Conservation (phyloP, 1,140 invertebrate genomes). For the Caenorhabditis latens region DNA sequence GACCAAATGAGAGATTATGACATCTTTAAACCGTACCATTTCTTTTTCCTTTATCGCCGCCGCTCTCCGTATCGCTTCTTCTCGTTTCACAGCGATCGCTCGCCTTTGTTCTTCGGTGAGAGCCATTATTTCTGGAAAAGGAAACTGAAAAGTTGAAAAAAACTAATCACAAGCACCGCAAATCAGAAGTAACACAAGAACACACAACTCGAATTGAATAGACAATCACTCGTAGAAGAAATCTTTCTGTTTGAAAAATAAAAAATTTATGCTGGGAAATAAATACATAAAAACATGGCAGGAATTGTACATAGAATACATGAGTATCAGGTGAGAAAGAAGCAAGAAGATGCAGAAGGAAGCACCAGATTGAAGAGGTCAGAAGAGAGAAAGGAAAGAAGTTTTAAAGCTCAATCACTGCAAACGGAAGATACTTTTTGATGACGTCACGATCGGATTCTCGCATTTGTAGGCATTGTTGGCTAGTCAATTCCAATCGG, state of each 20-base stretch:
- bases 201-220: slow-evolving; percentile 24
- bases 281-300: neutral
- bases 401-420: slow-evolving; percentile 37
- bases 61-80: slow-evolving; percentile 19
- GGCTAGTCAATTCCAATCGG: neutral
- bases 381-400: neutral
- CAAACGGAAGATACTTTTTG: slow-evolving; percentile 36
- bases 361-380: neutral
- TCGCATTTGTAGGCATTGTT: slow-evolving; percentile 2
- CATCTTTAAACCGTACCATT: neutral
- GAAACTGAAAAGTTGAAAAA: neutral
- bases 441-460: slow-evolving; percentile 5
- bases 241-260: neutral
- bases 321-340: neutral
- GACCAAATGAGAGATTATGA: neutral
- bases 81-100: slow-evolving; percentile 58
- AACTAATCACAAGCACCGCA: neutral
- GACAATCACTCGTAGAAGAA: neutral
- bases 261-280: neutral
- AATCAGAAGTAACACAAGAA: neutral
- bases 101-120: slow-evolving; percentile 58
- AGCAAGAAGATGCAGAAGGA: neutral
- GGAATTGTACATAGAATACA: neutral
- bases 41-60: slow-evolving; percentile 30
- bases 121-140: neutral